Conservation (phyloP, 2,888 invertebrate genomes). For the Venusia cambrica region DNA sequence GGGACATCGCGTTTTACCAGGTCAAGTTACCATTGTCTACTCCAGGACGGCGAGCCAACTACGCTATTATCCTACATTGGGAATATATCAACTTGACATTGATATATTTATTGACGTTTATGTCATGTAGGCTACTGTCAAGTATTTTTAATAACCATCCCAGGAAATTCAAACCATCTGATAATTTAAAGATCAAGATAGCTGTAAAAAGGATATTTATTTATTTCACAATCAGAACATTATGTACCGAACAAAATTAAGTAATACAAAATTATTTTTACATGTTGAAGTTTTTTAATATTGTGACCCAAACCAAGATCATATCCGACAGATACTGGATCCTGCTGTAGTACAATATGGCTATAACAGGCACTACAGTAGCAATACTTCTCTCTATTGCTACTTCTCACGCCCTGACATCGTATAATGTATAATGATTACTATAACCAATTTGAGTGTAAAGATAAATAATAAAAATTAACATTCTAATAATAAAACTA, state of each 20-base stretch:
- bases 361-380: slow-evolving; percentile 25
- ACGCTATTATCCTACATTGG: no score
- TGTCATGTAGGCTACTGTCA: no score
- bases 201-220: slow-evolving; percentile 78
- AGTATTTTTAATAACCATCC: neutral
- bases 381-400: slow-evolving; percentile 55
- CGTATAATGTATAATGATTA: slow-evolving; percentile 45
- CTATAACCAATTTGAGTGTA: slow-evolving; percentile 67
- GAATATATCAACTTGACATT: no score
- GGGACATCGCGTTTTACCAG: no score
- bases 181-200: slow-evolving; percentile 7
- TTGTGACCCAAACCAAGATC: slow-evolving; percentile 54
- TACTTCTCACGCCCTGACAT: slow-evolving; percentile 39
- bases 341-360: slow-evolving; percentile 12
- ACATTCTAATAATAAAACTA: slow-evolving; percentile 64
- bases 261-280: slow-evolving; percentile 55
- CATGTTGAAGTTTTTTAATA: slow-evolving; percentile 39
- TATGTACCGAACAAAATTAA: slow-evolving; percentile 65
- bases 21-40: no score
- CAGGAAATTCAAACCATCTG: neutral
- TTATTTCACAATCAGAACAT: slow-evolving; percentile 73
- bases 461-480: slow-evolving; percentile 75
- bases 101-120: no score
- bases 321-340: slow-evolving; percentile 39
- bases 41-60: no score